Evolutionary conservation across 1,140 invertebrate species (phyloP).

Genomic region (Zaprionus lachaisei): DNA sequence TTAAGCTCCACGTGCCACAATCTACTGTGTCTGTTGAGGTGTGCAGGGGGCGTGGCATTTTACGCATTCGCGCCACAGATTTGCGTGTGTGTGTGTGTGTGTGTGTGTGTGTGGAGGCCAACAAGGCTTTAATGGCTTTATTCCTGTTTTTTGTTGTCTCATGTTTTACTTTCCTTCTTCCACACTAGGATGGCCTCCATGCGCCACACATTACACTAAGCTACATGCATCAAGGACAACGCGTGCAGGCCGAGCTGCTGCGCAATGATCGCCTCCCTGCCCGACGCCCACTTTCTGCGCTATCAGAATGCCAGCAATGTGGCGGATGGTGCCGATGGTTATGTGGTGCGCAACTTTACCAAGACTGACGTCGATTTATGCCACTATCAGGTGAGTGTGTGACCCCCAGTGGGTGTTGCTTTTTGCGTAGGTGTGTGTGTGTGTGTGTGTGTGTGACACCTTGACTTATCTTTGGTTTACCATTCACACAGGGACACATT

Average conservation of each 20-base stretch:
- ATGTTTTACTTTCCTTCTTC: constrained; percentile 40
- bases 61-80: constrained; percentile 60
- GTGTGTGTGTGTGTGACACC: constrained; percentile 11
- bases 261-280: constrained; percentile 91
- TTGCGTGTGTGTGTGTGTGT: constrained; percentile 22
- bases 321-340: constrained; percentile 63
- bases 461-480: not conserved
- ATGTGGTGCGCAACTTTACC: constrained; percentile 85
- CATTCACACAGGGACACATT: constrained; percentile 88
- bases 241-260: constrained; percentile 89
- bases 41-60: constrained; percentile 35
- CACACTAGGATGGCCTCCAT: constrained; percentile 89
- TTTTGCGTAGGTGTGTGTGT: constrained; percentile 23
- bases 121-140: constrained; percentile 5
- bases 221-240: constrained; percentile 88
- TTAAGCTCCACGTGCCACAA: constrained; percentile 11
- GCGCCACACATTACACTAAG: constrained; percentile 88
- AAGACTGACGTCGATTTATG: constrained; percentile 84
- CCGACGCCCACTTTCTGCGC: constrained; percentile 89
- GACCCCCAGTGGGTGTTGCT: not conserved
- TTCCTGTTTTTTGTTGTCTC: not conserved
- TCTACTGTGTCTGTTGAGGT: not conserved
- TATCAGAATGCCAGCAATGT: constrained; percentile 87
- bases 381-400: constrained; percentile 78
- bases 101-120: constrained; percentile 23